Conservation (phyloP, 2,113 vertebrate species). For the Ictalurus punctatus region DNA sequence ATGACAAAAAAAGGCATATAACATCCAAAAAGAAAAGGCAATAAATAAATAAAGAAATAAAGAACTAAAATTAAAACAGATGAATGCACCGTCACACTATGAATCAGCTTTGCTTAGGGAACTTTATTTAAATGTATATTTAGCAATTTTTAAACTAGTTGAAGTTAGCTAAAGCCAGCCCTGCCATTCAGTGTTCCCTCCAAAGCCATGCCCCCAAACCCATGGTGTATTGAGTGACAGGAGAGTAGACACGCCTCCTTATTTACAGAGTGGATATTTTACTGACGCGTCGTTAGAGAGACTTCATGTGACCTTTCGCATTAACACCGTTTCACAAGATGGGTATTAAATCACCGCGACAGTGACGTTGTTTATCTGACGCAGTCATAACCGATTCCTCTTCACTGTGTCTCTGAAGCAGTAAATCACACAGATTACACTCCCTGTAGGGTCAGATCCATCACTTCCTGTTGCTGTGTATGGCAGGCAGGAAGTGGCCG, state of each 20-base stretch:
- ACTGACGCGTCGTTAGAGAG: not conserved
- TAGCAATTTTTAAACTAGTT: not conserved
- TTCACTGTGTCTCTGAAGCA: not conserved
- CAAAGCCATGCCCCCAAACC: not conserved
- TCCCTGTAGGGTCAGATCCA: not conserved
- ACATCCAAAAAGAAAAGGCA: not conserved
- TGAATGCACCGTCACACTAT: not conserved
- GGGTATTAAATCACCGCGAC: not conserved
- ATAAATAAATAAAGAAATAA: no score
- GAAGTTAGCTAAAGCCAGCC: not conserved
- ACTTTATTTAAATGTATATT: not conserved
- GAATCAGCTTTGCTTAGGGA: not conserved
- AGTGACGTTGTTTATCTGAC: not conserved
- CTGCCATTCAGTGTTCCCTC: not conserved
- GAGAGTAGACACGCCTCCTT: not conserved
- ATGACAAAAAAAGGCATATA: not conserved
- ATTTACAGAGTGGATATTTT: not conserved
- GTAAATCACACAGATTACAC: constrained; percentile 5
- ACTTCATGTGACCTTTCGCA: not conserved
- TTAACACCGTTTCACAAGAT: not conserved
- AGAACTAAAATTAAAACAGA: not conserved
- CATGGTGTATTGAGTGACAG: not conserved
- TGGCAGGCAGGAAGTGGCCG: constrained; percentile 63
- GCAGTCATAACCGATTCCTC: not conserved
- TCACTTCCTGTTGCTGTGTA: constrained; percentile 54